These are phyloP conservation scores for Drosophila biarmipes DNA, from an alignment of 1,140 invertebrate genomes.

Conservation along the genomic window DNA sequence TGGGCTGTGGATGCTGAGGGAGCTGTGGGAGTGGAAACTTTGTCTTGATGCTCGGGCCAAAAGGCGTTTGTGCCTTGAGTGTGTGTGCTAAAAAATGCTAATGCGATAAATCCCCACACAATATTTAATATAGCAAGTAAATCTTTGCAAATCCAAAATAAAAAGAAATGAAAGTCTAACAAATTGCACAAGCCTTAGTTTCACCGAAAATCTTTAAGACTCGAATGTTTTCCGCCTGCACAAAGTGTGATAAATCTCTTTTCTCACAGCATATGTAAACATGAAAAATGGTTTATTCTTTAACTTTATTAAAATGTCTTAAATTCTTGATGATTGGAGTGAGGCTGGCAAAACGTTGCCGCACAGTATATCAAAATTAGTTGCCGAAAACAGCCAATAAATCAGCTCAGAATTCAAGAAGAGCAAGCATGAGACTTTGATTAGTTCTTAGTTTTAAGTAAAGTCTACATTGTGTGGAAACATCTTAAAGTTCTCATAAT, in stretches of 20 bases:
- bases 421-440: neutral
- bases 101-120: conserved; percentile 31
- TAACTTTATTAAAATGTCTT: neutral
- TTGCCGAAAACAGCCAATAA: neutral
- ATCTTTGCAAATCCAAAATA: conserved; percentile 5
- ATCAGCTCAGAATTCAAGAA: neutral
- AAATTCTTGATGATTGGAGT: neutral
- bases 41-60: conserved; percentile 15
- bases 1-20: neutral
- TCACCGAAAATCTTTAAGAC: neutral
- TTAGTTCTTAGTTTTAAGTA: neutral
- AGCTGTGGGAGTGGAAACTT: conserved; percentile 27
- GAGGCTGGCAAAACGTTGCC: neutral
- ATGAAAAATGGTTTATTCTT: neutral
- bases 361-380: too few species aligned
- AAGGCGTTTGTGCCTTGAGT: conserved; percentile 8
- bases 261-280: neutral
- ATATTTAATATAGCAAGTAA: conserved; percentile 37
- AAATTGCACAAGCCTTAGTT: neutral
- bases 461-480: neutral
- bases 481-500: neutral
- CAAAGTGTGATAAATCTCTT: neutral
- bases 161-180: conserved; percentile 5
- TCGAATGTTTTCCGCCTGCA: neutral
- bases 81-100: conserved; percentile 39